Percentiles rank a stretch among this genome's conserved stretches.
phyloP scores from a whole-genome alignment of 2,113 vertebrate genomes.

The Uria lomvia region DNA sequence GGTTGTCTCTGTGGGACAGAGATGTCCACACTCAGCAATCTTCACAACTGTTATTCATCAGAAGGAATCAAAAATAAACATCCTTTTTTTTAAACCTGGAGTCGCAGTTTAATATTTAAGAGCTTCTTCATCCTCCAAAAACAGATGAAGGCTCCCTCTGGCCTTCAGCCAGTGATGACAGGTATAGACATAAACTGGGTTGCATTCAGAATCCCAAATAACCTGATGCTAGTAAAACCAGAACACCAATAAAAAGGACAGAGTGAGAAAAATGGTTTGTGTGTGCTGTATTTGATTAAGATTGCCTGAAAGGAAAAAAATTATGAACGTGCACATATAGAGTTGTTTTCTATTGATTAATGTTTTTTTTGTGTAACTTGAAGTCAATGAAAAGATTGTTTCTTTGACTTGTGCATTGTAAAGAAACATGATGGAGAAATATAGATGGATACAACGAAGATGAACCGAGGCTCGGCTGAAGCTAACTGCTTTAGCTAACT shows the following conservation, averaged over 20 bases:
- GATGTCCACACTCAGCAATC: not conserved
- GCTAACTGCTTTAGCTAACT: not conserved
- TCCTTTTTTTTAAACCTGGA: not conserved
- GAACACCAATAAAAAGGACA: not conserved
- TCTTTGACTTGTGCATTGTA: not conserved
- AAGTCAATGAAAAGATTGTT: not conserved
- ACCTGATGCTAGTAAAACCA: not conserved
- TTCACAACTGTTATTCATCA: not conserved
- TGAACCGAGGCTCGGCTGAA: not conserved
- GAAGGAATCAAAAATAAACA: not conserved
- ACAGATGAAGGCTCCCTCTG: not conserved
- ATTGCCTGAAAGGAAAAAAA: not conserved
- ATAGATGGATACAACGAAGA: not conserved
- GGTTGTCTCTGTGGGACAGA: not conserved
- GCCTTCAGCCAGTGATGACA: accelerated
- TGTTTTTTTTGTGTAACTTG: not conserved
- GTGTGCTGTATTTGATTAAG: not conserved
- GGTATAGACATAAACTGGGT: accelerated
- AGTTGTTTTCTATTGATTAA: not conserved
- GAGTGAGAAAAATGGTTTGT: not conserved
- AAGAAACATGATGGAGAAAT: not conserved
- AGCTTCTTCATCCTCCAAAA: not conserved
- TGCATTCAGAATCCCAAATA: not conserved
- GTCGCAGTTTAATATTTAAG: not conserved
- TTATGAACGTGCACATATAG: not conserved